Evolutionary conservation across 64 coral and sea anemone genomes (phyloP), one percentile per base, ranked within the genome.

Genomic region (Actinia equina): DNA sequence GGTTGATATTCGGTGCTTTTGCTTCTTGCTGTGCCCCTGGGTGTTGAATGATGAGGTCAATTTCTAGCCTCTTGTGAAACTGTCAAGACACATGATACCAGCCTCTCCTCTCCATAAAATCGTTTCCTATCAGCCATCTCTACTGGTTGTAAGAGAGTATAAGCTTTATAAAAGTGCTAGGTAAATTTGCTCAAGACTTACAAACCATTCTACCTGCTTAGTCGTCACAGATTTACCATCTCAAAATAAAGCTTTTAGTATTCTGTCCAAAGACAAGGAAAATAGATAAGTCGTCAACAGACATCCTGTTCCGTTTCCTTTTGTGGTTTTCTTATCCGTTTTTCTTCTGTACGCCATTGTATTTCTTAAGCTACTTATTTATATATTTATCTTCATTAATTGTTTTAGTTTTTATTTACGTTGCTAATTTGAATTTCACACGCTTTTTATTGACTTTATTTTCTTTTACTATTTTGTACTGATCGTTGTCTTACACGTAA

Each of bases 221-320:
- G 46, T 49, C 46, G 46, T 49, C 46, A 4, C 46, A 49, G 46
- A 49, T 49, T 49, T 49, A 60, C 59, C 4, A 17, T 17, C 16
- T 60, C 59, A 60, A 17, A 17, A 19, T 60, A 74, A 41, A 13
- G 69, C 69, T 15, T n/a, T 41, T 30, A 30, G 25, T 7, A 42
- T 71, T 63, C 62, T 13, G 69, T 26, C 12, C 13, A n/a, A 74
- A 1, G 5, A 74, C 69, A 41, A 74, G n/a, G 7, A 30, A 74
- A 27, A 30, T 14, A 74, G 69, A 74, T 74, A 74, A n/a, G 23
- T 41, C 8, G 69, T 74, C 12, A 74, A 74, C 69, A 37, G 69
- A 74, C 69, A 74, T 74, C 69, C 69, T 74, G 69, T 74, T 74
- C 69, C 69, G 69, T 74, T 74, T 74, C 69, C 69, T 74, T 17